Percentiles rank a stretch among this genome's conserved stretches.
These are phyloP conservation scores for Synchiropus splendidus DNA, from an alignment of 2,113 vertebrate genomes.

Conservation along the genomic window DNA sequence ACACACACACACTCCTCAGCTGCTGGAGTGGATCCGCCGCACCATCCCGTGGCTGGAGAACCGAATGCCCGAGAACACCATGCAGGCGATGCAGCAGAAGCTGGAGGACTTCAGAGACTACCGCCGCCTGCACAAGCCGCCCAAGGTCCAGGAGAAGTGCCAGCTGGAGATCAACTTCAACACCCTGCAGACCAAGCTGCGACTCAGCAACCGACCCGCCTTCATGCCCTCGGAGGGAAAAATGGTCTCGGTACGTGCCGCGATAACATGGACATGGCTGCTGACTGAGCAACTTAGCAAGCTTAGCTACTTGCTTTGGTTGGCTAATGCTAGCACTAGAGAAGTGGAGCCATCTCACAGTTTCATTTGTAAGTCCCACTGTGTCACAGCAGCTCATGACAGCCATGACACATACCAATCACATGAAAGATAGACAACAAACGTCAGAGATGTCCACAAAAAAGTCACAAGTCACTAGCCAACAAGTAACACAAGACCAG, in stretches of 20 bases:
- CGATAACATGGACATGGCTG: no score
- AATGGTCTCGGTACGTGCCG: slow-evolving; percentile 86
- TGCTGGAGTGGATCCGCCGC: slow-evolving; percentile 94
- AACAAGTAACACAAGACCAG: no score
- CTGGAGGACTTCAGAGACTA: slow-evolving; percentile 97
- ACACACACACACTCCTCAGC: slow-evolving; percentile 50
- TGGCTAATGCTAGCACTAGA: neutral
- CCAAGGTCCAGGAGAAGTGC: slow-evolving; percentile 98
- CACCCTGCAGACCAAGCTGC: slow-evolving; percentile 95
- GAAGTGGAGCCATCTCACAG: neutral
- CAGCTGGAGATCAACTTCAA: slow-evolving; percentile 99
- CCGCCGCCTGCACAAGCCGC: slow-evolving; percentile 91
- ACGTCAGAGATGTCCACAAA: no score
- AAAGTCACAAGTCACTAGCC: no score
- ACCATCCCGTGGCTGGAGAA: slow-evolving; percentile 98
- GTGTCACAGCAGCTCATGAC: neutral
- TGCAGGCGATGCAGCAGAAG: slow-evolving; percentile 99
- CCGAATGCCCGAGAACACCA: slow-evolving; percentile 87
- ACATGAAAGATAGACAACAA: no score
- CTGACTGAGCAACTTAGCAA: no score
- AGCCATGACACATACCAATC: neutral
- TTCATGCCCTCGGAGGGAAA: slow-evolving; percentile 98
- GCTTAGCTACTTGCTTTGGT: no score
- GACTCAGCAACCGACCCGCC: slow-evolving; percentile 94
- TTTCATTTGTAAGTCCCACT: neutral